Evolutionary conservation across 2,797 vertebrate genomes (phyloP), one percentile per base, ranked within the genome.

Genomic region (Furcifer pardalis): DNA sequence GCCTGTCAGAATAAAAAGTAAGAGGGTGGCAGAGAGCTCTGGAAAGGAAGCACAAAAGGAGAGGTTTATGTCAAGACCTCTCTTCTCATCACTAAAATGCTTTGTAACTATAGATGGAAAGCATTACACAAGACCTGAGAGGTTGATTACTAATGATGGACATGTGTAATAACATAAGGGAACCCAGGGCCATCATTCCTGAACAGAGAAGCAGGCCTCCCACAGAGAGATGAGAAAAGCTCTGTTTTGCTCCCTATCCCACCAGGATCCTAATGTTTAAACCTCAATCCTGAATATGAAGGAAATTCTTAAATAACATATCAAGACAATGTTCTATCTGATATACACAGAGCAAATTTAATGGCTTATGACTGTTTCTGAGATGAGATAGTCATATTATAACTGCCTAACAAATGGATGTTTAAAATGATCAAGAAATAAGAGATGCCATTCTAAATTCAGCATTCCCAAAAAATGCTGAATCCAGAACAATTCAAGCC

Each of bases 1-100:
- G 74, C 19, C 82, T 78, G 75, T 71, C n/a, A 60, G 82, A 84
- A 77, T 77, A 27, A 69, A 77, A 77, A 71, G 37, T 37, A 35
- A 30, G 77, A 15, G 49, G 42, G 44, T 62, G 42, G 42, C 30
- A 40, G 40, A n/a, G 40, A 66, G 56, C 66, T 62, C 37, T 37
- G 35, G n/a, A 42, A 49, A 66, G 52, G 35, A 5, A n/a, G 66
- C 59, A 84, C 59, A 85, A 74, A 85, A 30, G 60, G 69, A 85
- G 35, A 85, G 42, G 77, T 79, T 80, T 69, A 17, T 85, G 46
- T 65, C 42, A 46, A 21, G 68, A 79, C 83, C 68, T 79, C 59
- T 44, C 25, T 78, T 78, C 40, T 71, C 37, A 79, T 40, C 42
- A 37, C 56, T 25, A n/a, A 66, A 85, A 74, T 52, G 49, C 75